These are phyloP conservation scores for Nesoenas mayeri DNA, from an alignment of 2,113 vertebrate genomes.

Conservation along the genomic window DNA sequence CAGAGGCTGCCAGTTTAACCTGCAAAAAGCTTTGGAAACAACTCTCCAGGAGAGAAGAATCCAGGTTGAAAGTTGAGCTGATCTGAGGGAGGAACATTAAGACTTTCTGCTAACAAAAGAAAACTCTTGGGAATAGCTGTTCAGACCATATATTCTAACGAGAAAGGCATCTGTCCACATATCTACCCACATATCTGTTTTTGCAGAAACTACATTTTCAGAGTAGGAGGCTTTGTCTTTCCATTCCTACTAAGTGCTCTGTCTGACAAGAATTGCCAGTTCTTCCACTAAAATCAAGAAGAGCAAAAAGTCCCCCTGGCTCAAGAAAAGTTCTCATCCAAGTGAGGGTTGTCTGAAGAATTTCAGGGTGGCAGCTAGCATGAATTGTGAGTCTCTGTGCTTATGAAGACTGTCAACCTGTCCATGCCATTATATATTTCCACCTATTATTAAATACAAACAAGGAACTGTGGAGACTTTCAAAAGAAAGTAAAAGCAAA, in stretches of 20 bases:
- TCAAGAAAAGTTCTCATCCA: neutral
- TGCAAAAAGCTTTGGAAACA: neutral
- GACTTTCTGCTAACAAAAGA: neutral
- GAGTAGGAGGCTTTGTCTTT: neutral
- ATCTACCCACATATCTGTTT: neutral
- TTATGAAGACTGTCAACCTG: neutral
- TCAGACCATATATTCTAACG: conserved; percentile 6
- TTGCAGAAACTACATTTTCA: conserved; percentile 1
- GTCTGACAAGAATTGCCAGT: neutral
- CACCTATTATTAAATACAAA: neutral
- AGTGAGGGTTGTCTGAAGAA: neutral
- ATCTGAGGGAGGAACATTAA: neutral
- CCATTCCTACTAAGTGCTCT: neutral
- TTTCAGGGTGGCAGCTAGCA: neutral
- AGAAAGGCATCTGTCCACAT: conserved; percentile 27
- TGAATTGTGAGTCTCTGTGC: neutral
- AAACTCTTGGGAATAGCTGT: neutral
- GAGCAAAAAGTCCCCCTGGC: neutral
- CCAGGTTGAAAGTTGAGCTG: neutral
- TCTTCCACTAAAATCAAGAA: neutral
- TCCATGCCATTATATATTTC: neutral
- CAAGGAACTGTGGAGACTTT: neutral
- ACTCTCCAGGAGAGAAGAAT: neutral
- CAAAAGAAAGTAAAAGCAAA: neutral
- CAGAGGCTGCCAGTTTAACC: neutral